A percentile compares a stretch with the other conserved stretches of the same genome.
Evolutionary conservation across 2,888 invertebrate species (phyloP).

Genomic region (Coecobrya sp.): DNA sequence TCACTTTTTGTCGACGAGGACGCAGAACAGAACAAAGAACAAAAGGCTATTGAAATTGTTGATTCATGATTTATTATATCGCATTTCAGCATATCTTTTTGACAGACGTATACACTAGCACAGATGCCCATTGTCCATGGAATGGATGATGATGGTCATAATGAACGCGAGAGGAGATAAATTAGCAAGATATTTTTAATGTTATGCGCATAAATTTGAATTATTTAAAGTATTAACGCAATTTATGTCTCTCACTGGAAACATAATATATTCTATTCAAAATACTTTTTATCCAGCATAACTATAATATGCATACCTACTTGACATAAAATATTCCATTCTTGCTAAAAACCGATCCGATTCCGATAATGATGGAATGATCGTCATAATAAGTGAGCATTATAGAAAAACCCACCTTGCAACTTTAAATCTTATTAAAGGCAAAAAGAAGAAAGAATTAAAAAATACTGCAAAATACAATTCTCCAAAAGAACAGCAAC

Average conservation of each 20-base stretch:
- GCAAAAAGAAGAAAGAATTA: no score
- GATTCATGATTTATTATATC: conserved; percentile 27
- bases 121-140: no score
- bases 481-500: neutral
- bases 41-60: conserved; percentile 18
- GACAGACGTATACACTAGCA: neutral
- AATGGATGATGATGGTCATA: conserved; percentile 1
- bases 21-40: neutral
- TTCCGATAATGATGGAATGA: neutral
- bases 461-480: neutral
- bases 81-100: neutral
- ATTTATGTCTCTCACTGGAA: neutral
- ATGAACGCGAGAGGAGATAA: conserved; percentile 33
- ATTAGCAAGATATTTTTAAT: conserved; percentile 32
- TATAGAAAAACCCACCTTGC: neutral
- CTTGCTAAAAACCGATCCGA: neutral
- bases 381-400: neutral
- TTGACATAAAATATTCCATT: conserved; percentile 37
- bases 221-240: neutral
- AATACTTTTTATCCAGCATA: neutral
- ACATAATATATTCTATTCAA: neutral
- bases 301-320: neutral
- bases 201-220: conserved; percentile 32
- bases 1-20: no score
- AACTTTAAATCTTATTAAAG: conserved; percentile 18